phyloP scores from a whole-genome alignment of 2,113 vertebrate genomes.

The Sigmodon hispidus region DNA sequence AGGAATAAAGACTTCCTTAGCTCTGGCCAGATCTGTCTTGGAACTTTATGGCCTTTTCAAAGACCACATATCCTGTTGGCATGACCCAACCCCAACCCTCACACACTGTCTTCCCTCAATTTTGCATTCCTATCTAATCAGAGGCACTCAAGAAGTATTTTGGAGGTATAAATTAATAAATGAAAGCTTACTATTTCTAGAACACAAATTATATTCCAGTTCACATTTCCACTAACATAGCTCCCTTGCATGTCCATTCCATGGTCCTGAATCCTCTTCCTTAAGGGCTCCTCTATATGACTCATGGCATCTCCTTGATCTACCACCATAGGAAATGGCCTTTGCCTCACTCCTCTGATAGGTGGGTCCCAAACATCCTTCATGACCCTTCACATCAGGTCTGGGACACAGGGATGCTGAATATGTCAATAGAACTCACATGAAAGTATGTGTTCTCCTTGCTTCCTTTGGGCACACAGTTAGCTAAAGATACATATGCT shows the following conservation, averaged over 20 bases:
- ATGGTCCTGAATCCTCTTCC: background rate
- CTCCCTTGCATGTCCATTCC: background rate
- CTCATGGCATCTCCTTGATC: background rate
- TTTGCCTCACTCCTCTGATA: background rate
- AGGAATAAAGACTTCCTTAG: background rate
- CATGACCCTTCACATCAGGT: background rate
- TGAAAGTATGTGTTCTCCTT: background rate
- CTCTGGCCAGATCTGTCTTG: background rate
- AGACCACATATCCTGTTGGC: background rate
- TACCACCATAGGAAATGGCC: background rate
- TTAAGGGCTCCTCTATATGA: background rate
- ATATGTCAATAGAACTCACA: background rate
- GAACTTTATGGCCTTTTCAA: background rate
- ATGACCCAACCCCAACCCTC: background rate
- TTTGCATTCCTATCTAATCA: background rate
- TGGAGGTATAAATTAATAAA: background rate
- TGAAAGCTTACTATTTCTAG: background rate
- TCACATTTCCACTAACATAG: fast-evolving
- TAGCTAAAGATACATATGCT: background rate
- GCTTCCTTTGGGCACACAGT: background rate
- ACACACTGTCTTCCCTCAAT: background rate
- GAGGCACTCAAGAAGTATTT: background rate
- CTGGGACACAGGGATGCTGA: background rate
- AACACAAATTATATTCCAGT: background rate
- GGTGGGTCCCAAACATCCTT: background rate